phyloP scores from a whole-genome alignment of 2,888 invertebrate species.

The Habroteleia sp. region DNA sequence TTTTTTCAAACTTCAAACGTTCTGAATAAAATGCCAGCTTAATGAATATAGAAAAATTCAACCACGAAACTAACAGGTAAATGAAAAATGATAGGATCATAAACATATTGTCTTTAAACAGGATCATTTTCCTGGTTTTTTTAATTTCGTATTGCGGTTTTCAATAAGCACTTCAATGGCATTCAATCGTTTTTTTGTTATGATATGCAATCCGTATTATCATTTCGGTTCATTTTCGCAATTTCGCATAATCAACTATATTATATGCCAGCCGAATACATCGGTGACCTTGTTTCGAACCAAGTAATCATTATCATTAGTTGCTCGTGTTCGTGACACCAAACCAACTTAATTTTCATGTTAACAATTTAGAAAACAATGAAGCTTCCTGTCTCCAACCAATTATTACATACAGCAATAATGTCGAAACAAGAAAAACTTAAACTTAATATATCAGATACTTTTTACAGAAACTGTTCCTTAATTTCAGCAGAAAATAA shows the following conservation, averaged over 20 bases:
- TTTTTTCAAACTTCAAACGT: too few relatives aligned
- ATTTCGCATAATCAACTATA: constrained; percentile 26
- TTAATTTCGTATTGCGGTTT: constrained; percentile 16
- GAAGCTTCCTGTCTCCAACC: constrained; percentile 1
- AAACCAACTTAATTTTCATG: constrained; percentile 6
- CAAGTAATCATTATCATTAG: constrained; percentile 28
- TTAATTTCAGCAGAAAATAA: too few relatives aligned
- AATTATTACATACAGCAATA: neutral
- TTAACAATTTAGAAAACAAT: constrained; percentile 12
- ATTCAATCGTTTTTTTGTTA: neutral
- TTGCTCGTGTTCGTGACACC: constrained; percentile 10
- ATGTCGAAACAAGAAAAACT: too few relatives aligned
- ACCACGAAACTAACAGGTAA: too few relatives aligned
- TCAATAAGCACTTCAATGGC: neutral
- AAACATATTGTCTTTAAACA: too few relatives aligned
- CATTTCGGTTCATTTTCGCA: constrained; percentile 14
- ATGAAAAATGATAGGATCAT: too few relatives aligned
- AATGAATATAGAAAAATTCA: too few relatives aligned
- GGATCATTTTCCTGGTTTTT: constrained; percentile 1
- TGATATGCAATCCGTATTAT: neutral
- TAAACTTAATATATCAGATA: too few relatives aligned
- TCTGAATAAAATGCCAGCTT: too few relatives aligned
- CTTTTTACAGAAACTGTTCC: too few relatives aligned
- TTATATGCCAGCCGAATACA: constrained; percentile 19
- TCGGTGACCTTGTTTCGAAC: constrained; percentile 15